Conservation (phyloP, 2,797 vertebrate species). For the Notamacropus eugenii region DNA sequence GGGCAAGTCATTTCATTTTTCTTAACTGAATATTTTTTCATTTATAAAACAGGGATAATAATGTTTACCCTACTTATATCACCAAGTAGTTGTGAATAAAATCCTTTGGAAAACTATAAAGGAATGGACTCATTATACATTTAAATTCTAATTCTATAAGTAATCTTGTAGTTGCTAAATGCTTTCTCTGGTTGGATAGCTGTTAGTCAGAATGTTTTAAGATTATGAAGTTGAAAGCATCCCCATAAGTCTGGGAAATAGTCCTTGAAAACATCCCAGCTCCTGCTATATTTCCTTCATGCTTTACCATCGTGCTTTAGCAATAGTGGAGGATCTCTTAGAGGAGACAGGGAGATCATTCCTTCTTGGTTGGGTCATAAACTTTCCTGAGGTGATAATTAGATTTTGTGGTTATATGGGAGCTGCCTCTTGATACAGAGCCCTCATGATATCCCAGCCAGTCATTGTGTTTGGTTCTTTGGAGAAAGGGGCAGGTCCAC, state of each 20-base stretch:
- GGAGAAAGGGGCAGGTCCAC: neutral
- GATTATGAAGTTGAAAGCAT: neutral
- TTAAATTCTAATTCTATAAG: neutral
- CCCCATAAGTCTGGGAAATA: neutral
- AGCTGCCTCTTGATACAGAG: neutral
- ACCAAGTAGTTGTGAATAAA: neutral
- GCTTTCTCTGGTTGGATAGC: neutral
- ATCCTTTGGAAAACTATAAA: neutral
- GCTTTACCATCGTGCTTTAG: neutral
- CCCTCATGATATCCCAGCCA: neutral
- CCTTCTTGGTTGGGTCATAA: neutral
- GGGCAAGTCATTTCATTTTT: neutral
- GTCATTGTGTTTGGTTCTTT: neutral
- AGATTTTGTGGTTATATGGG: neutral
- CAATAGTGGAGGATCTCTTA: neutral
- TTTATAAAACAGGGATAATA: neutral
- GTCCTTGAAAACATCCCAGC: neutral
- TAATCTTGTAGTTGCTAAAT: neutral
- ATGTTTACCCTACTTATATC: neutral
- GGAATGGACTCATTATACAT: neutral
- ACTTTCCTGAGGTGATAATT: neutral
- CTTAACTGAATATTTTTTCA: neutral
- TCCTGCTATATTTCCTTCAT: neutral
- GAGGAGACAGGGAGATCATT: neutral
- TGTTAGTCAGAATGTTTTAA: neutral